Evolutionary conservation across 2,797 vertebrate genomes (phyloP), one percentile per base, ranked within the genome.

Genomic region (Sebastes miniatus): DNA sequence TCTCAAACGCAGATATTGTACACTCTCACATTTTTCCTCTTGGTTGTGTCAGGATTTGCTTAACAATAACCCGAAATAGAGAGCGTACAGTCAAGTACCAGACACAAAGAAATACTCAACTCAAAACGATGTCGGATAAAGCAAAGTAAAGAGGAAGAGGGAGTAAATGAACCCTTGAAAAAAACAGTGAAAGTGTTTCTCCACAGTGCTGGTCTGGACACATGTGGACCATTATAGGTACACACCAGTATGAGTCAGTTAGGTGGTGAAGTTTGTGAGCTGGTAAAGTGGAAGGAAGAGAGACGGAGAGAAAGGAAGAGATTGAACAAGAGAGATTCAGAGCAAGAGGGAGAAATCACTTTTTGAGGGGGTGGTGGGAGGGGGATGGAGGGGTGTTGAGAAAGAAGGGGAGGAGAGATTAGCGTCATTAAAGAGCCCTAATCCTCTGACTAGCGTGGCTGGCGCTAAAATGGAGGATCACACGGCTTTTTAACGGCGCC

Each of bases 351-450:
- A 95, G 95, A 95, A 96, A 96, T 95, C 95, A 95, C 95, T 96
- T 96, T 96, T 94, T 95, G 88, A 87, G 52, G 18, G 69, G 83
- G 79, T 72, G 77, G 2, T 20, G 69, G 52, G 22, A 76, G 59
- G 16, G 72, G 83, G 79, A 72, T 36, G 64, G 64, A 22, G 85
- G 88, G 85, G 69, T 16, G 83, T 78, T 66, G 80, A 77, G 85
- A 81, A 86, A 89, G 87, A 88, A 88, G 88, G 88, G 90, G 91
- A 86, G 89, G 91, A 83, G 95, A 97, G 97, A 98, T 97, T 97
- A 96, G 96, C 96, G 96, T 97, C 97, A 97, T 97, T 97, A 96
- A 96, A 98, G 97, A 97, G 95, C 94, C 95, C 95, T 98, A 98
- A 97, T 97, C 97, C 97, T 97, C 94, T 94, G 93, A 96, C 96